Evolutionary conservation across 2,888 invertebrate genomes (phyloP), one percentile per base, ranked within the genome.

Genomic region (Leucophora obtusa): DNA sequence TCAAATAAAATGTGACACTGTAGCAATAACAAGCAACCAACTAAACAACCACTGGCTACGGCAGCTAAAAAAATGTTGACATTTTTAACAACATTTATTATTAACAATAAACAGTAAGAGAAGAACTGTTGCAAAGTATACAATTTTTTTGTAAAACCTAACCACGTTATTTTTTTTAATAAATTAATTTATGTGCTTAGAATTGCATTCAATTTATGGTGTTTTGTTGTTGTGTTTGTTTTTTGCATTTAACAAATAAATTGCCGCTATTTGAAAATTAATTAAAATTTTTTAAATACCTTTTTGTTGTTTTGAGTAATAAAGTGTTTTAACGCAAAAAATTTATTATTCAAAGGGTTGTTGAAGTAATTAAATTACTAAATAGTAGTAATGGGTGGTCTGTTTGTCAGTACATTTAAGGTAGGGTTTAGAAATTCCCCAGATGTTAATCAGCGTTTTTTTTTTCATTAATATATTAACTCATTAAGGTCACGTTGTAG

Each of bases 321-420:
- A 71, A 71, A 70, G 63, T 76, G 70, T 70, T 70, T n/a, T 38
- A 65, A 60, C 53, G 51, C 24, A 18, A 58, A 51, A 58, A 51
- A 69, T 62, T 66, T 78, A 38, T 54, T 59, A 77, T 78, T 62
- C 82, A 79, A 53, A 66, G 69, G 60, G 56, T 76, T 69, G 85
- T 83, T 84, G 84, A 82, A 74, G 83, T 83, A 87, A 85, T 86
- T 85, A 86, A 86, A 83, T 58, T 65, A 65, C 54, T 66, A 28
- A 70, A 65, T 71, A 70, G 53, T 28, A 15, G 5, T 59, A 65
- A 70, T 77, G 70, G 65, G 59, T 59, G 70, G 76, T 77, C 76
- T 15, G 15, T 53, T 38, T 7, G 28, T 28, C 28, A 6, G 28
- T 28, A 6, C 11, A 35, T 65, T 59, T 54, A 66, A 66, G 77